phyloP scores from a whole-genome alignment of 2,888 invertebrate species.

The Brenthis daphne region DNA sequence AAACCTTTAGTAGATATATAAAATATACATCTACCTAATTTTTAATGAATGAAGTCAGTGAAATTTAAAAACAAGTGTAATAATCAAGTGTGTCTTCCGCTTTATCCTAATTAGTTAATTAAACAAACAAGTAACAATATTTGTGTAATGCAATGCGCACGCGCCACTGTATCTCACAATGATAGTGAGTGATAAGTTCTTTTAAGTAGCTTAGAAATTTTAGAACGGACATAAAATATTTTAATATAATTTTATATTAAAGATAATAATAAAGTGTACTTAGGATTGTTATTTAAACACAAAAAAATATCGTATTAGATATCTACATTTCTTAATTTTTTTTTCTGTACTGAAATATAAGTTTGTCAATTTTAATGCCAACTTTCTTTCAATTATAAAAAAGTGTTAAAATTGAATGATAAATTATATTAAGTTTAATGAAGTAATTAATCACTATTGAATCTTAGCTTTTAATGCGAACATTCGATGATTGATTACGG shows the following conservation, averaged over 20 bases:
- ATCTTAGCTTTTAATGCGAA: conserved; percentile 27
- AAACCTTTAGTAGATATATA: too few species aligned
- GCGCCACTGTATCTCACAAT: conserved; percentile 57
- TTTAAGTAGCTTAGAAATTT: conserved; percentile 37
- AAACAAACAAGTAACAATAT: conserved; percentile 49
- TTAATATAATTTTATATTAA: background rate
- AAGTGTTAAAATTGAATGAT: conserved; percentile 18
- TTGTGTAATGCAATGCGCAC: conserved; percentile 68
- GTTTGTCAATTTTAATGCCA: too few species aligned
- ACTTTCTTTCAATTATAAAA: background rate
- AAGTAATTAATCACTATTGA: conserved; percentile 34
- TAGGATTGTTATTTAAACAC: too few species aligned
- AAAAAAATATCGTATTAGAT: too few species aligned
- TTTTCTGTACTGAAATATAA: background rate
- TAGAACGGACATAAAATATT: conserved; percentile 35
- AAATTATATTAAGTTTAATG: conserved; percentile 16
- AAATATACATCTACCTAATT: background rate
- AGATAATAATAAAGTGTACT: too few species aligned
- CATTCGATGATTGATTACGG: conserved; percentile 32
- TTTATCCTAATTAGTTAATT: conserved; percentile 37
- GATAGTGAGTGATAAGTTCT: conserved; percentile 51
- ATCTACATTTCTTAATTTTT: background rate
- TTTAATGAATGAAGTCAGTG: background rate
- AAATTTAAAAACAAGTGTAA: background rate
- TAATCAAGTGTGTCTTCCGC: conserved; percentile 5